Base-by-base conservation (phyloP, 2,888 invertebrate species). In the Calliphora vomitoria region DNA sequence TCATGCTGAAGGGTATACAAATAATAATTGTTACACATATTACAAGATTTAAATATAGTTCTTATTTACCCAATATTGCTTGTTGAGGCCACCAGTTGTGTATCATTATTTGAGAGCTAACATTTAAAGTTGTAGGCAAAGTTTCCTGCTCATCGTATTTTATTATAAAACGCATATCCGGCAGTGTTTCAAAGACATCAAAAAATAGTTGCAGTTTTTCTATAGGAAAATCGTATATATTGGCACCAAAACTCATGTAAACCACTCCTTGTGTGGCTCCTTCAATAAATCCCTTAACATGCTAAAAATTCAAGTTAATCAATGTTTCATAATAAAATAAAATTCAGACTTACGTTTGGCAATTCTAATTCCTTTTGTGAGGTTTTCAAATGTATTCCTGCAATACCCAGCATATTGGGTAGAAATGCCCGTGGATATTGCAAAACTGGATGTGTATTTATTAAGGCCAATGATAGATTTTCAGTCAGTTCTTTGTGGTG, bases 81-180 rank as follows among this genome's bases (percentile, higher is more conserved):
- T 93, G 92, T 85, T 94, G 94, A 0, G 94, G 94, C 89, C 92
- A 92, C 94, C 94, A 94, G 15, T 91, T 90, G 15, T 90, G 91
- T 62, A 92, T 90, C 89, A 93, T 91, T 0, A 95, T 92, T 64
- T 82, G 78, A 0, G 47, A 55, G 15, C 68, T 79, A 10, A 74
- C 88, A 94, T 94, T 15, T 90, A 84, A 2, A 94, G 93, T 89
- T 93, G 90, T 35, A 82, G 72, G 20, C 91, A 91, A 3, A 92
- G 90, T 47, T 94, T 89, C 69, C 15, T 86, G 82, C 55, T 86
- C 53, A 11, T 95, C 95, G 93, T 94, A 95, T 90, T 95, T 95
- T 90, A 95, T 93, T 10, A 95, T 89, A 35, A 95, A 93, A 62
- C 92, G 89, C 60, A 92, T 91, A 25, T 92, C 92, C 38, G 91